These are phyloP conservation scores for Telmatherina bonti DNA, from an alignment of 2,797 vertebrate species.

Conservation along the genomic window DNA sequence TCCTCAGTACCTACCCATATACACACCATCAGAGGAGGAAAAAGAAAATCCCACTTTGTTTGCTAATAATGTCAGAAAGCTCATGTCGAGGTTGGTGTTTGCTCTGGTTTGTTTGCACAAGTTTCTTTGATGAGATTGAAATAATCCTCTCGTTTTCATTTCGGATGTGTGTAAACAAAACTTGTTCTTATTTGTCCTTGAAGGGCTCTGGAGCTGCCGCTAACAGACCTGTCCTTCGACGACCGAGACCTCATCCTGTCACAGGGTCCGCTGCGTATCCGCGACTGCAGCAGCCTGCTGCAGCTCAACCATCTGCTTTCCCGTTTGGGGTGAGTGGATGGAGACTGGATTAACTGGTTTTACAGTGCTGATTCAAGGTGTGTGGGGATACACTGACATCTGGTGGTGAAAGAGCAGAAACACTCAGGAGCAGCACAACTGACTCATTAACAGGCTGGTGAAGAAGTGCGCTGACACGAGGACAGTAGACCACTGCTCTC, in stretches of 20 bases:
- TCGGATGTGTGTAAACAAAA: not conserved
- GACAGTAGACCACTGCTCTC: no score
- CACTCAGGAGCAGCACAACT: not conserved
- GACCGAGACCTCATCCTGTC: conserved; percentile 92
- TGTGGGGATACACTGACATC: conserved; percentile 45
- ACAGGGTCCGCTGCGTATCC: conserved; percentile 87
- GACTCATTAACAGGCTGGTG: no score
- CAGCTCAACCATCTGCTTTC: conserved; percentile 90
- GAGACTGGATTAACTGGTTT: conserved; percentile 41
- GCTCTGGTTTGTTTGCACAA: not conserved
- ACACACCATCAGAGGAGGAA: conserved; percentile 92
- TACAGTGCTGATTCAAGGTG: not conserved
- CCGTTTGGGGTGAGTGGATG: conserved; percentile 88
- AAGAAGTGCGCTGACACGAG: no score
- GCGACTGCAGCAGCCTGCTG: conserved; percentile 86
- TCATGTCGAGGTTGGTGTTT: conserved; percentile 84
- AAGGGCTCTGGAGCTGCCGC: conserved; percentile 89
- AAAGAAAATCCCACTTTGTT: conserved; percentile 89
- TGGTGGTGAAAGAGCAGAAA: conserved; percentile 30
- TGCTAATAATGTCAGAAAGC: conserved; percentile 89
- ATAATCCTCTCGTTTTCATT: not conserved
- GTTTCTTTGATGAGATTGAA: not conserved
- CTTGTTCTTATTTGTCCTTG: not conserved
- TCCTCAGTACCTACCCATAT: conserved; percentile 91
- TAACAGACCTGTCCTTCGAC: conserved; percentile 93